Evolutionary conservation across 2,888 invertebrate species (phyloP).

Genomic region (Scrobipalpa atriplicella): DNA sequence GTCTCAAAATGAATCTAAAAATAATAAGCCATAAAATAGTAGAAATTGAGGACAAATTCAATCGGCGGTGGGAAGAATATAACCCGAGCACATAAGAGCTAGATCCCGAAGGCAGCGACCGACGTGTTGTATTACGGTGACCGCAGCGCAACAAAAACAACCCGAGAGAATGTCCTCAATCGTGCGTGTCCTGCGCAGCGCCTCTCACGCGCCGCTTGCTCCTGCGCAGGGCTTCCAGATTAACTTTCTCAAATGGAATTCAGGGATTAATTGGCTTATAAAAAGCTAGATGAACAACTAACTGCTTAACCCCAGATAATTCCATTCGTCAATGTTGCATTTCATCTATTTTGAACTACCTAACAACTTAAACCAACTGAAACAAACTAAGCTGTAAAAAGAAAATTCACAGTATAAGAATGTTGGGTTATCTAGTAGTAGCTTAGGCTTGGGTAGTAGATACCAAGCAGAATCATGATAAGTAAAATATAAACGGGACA

Average conservation of each 20-base stretch:
- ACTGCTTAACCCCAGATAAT: background rate
- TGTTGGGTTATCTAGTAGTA: no score
- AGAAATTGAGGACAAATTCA: background rate
- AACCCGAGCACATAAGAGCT: slow-evolving; percentile 7
- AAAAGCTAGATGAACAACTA: background rate
- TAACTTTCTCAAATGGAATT: background rate
- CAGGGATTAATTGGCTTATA: background rate
- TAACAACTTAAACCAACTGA: no score
- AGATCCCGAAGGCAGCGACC: slow-evolving; percentile 43
- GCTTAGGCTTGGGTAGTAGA: no score
- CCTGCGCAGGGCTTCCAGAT: slow-evolving; percentile 50
- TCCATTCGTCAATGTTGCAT: no score
- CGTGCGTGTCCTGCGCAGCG: slow-evolving; percentile 79
- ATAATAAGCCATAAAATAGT: no score
- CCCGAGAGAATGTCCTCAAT: slow-evolving; percentile 76
- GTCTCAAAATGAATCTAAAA: no score
- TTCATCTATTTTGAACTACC: no score
- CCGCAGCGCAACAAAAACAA: slow-evolving; percentile 80
- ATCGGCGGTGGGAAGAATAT: background rate
- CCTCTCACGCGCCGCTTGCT: slow-evolving; percentile 38
- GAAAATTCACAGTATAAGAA: no score
- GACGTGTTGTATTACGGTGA: slow-evolving; percentile 74
- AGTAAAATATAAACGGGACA: no score
- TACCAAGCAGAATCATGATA: no score
- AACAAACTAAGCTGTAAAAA: no score